Conservation (phyloP, 2,888 invertebrate species). For the Onthophagus sagittarius region DNA sequence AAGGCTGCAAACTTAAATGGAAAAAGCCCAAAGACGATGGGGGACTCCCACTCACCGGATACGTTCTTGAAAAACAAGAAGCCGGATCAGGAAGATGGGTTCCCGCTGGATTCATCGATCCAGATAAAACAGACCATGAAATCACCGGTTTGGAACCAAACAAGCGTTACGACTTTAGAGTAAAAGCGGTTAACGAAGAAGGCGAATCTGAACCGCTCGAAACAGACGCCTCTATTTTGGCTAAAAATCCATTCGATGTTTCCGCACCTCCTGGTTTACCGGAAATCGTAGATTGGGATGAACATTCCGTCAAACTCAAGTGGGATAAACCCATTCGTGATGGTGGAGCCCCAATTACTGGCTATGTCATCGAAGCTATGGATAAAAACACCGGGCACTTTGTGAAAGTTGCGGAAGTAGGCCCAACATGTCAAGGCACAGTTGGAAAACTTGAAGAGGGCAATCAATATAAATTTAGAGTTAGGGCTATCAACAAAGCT, state of each 20-base stretch:
- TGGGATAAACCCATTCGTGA: constrained; percentile 89
- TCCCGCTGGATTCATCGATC: constrained; percentile 79
- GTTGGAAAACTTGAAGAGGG: constrained; percentile 90
- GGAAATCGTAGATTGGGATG: constrained; percentile 87
- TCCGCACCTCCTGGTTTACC: constrained; percentile 87
- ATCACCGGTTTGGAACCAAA: constrained; percentile 89
- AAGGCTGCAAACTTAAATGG: constrained; percentile 92
- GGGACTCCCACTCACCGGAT: constrained; percentile 85
- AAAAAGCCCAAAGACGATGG: constrained; percentile 95
- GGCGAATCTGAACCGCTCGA: constrained; percentile 95
- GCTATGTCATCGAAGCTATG: constrained; percentile 89
- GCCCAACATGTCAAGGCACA: constrained; percentile 79
- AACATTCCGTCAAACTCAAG: constrained; percentile 83
- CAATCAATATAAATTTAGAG: constrained; percentile 92
- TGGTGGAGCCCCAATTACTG: constrained; percentile 91
- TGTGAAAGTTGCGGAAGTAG: constrained; percentile 82
- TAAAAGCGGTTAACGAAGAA: constrained; percentile 94
- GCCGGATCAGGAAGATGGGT: constrained; percentile 82
- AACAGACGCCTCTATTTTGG: constrained; percentile 81
- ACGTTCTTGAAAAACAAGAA: constrained; percentile 94
- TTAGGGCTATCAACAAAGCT: constrained; percentile 93
- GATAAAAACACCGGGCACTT: constrained; percentile 82
- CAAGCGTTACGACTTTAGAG: constrained; percentile 95
- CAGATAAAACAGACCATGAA: constrained; percentile 76
- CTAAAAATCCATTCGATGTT: constrained; percentile 96